These are phyloP conservation scores for Abscondita cerata DNA, from an alignment of 2,888 invertebrate genomes.

Conservation along the genomic window DNA sequence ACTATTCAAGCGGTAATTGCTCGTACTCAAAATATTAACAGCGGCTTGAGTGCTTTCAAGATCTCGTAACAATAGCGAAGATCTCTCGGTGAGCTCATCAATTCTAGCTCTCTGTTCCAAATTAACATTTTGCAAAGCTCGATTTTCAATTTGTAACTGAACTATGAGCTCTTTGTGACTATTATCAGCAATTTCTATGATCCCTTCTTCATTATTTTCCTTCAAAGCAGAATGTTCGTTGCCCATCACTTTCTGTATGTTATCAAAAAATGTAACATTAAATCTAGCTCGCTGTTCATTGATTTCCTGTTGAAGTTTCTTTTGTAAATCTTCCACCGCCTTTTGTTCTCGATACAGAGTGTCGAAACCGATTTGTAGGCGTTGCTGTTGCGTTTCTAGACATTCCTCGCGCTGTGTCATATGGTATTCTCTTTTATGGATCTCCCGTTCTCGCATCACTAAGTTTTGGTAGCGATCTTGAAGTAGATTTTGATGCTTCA, in stretches of 20 bases:
- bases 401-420: conserved; percentile 24
- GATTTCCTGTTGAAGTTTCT: conserved; percentile 4
- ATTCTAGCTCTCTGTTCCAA: conserved; percentile 36
- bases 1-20: background rate
- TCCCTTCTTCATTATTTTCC: background rate
- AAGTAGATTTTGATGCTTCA: conserved; percentile 21
- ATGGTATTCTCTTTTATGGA: conserved; percentile 31
- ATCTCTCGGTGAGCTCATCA: conserved; percentile 38
- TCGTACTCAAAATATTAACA: conserved; percentile 7
- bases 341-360: conserved; percentile 3
- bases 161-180: conserved; percentile 24
- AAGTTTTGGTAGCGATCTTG: conserved; percentile 16
- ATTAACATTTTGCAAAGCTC: conserved; percentile 29
- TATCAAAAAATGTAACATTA: too few species aligned
- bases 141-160: conserved; percentile 41
- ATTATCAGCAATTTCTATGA: background rate
- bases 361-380: conserved; percentile 1
- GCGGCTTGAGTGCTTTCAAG: conserved; percentile 36
- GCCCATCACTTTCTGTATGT: background rate
- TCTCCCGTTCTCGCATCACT: conserved; percentile 11
- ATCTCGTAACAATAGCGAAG: conserved; percentile 37
- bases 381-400: conserved; percentile 16
- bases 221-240: background rate
- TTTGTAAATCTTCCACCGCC: conserved; percentile 7
- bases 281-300: background rate